A percentile compares a stretch with the other conserved stretches of the same genome.
Evolutionary conservation across 2,888 invertebrate species (phyloP).

Genomic region (Sussaba pulchella): DNA sequence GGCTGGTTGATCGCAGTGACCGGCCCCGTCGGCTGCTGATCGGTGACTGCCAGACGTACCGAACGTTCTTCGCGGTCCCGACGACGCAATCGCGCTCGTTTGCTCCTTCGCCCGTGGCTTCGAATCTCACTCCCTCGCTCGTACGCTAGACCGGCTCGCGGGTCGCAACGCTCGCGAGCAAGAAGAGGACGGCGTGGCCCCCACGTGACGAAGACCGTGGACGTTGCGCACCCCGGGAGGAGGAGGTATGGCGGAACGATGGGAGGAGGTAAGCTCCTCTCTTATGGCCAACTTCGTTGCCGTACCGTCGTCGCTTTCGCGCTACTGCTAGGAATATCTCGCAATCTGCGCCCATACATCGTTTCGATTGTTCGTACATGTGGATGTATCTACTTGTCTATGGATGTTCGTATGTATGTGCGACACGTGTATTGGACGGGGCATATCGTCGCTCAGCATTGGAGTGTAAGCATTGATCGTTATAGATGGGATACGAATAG

Average conservation of each 20-base stretch:
- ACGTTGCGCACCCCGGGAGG: too few relatives aligned
- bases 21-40: constrained; percentile 69
- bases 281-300: constrained; percentile 5
- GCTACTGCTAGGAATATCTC: constrained; percentile 26
- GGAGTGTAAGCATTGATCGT: neutral
- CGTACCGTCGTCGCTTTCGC: constrained; percentile 23
- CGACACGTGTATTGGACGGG: neutral
- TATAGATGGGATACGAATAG: neutral
- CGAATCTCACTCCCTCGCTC: neutral
- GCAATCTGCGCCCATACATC: constrained; percentile 43
- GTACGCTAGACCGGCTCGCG: neutral
- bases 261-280: constrained; percentile 43
- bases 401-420: neutral
- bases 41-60: constrained; percentile 68
- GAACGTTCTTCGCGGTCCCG: constrained; percentile 64
- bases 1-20: constrained; percentile 63
- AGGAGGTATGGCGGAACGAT: constrained; percentile 22
- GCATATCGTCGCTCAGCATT: neutral
- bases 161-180: constrained; percentile 37
- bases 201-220: too few relatives aligned
- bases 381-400: neutral
- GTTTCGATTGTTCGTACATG: too few relatives aligned
- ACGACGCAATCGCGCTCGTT: constrained; percentile 39
- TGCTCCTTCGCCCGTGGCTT: neutral
- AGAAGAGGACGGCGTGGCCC: constrained; percentile 19